Percentiles rank a stretch among this genome's conserved stretches.
Conservation (phyloP, 1,140 invertebrate species). For the Chionoecetes opilio region DNA sequence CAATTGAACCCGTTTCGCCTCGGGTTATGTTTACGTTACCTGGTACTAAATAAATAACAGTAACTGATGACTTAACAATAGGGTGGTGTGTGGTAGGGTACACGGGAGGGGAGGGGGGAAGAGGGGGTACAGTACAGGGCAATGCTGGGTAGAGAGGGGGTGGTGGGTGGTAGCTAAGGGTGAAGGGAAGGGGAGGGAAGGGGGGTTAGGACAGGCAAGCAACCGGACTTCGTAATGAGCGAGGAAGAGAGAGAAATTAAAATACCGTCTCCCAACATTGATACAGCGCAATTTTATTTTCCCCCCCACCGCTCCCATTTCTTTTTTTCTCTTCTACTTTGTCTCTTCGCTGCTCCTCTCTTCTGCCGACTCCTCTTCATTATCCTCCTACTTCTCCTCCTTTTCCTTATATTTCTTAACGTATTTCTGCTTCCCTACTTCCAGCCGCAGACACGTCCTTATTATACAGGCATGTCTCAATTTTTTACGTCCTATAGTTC, state of each 20-base stretch:
- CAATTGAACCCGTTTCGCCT: background rate
- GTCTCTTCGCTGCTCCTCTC: background rate
- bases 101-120: background rate
- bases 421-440: background rate
- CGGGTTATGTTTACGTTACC: background rate
- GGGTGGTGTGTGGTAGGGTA: background rate
- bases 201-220: background rate
- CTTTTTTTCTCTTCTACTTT: background rate
- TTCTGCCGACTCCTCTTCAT: conserved; percentile 14
- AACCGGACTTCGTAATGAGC: conserved; percentile 57
- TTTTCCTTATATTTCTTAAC: background rate
- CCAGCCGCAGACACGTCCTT: background rate
- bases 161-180: background rate
- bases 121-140: background rate
- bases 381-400: background rate
- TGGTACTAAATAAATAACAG: background rate
- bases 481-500: background rate
- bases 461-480: too few species aligned
- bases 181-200: background rate
- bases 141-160: background rate
- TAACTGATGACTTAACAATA: conserved; percentile 39
- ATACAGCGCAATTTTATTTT: conserved; percentile 72
- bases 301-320: background rate
- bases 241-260: conserved; percentile 51
- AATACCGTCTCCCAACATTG: conserved; percentile 73